These are phyloP conservation scores for Pseudochaenichthys georgianus DNA, from an alignment of 2,797 vertebrate species.

Conservation along the genomic window DNA sequence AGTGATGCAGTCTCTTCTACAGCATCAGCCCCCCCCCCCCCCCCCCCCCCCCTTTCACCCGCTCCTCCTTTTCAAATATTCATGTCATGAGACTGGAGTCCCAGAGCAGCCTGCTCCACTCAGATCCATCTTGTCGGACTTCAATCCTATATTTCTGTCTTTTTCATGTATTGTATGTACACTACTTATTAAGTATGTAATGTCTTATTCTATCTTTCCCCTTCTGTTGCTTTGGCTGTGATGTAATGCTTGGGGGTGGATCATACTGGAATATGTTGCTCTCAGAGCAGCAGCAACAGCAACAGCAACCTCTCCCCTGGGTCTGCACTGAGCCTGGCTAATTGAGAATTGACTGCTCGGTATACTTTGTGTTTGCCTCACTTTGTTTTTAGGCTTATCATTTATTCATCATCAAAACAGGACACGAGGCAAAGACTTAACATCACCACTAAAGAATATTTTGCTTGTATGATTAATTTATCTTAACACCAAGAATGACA, in stretches of 20 bases:
- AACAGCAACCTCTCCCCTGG: constrained; percentile 20
- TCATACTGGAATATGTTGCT: constrained; percentile 3
- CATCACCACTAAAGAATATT: constrained; percentile 4
- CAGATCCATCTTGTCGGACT: constrained; percentile 1
- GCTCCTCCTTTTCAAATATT: constrained; percentile 47
- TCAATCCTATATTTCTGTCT: constrained; percentile 1
- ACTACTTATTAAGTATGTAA: neutral
- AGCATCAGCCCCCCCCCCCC: no score
- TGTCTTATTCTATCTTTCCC: neutral
- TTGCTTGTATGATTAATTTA: constrained; percentile 2
- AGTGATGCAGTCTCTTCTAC: neutral
- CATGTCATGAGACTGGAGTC: constrained; percentile 50
- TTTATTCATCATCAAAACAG: constrained; percentile 53
- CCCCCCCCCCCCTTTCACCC: constrained; percentile 1
- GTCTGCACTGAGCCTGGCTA: constrained; percentile 6
- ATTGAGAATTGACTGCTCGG: constrained; percentile 31
- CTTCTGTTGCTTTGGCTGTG: neutral
- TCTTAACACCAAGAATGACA: neutral
- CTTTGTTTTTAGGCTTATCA: constrained; percentile 32
- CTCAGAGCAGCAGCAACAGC: constrained; percentile 30
- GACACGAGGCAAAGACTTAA: constrained; percentile 19
- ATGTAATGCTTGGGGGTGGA: neutral
- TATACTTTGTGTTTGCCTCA: constrained; percentile 3
- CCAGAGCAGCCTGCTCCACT: constrained; percentile 24
- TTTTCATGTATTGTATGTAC: neutral